Percentiles rank a stretch among this genome's conserved stretches.
phyloP scores from a whole-genome alignment of 1,140 invertebrate species.

The Adoxophyes honmai region DNA sequence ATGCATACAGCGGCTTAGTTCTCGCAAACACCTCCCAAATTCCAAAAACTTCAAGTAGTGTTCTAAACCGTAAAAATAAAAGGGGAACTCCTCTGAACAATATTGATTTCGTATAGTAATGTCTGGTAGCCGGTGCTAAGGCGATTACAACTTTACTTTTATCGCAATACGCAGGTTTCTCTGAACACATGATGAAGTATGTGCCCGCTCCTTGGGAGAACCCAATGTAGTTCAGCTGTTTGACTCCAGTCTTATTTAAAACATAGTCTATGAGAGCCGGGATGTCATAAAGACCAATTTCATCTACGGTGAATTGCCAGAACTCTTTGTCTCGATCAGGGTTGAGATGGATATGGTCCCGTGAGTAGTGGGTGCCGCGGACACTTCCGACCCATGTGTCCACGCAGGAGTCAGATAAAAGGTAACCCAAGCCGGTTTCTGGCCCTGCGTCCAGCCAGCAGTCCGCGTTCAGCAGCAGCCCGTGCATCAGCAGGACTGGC shows the following conservation, averaged over 20 bases:
- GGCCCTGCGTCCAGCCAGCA: conserved; percentile 81
- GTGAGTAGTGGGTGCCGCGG: conserved; percentile 80
- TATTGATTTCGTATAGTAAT: conserved; percentile 69
- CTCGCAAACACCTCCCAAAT: conserved; percentile 9
- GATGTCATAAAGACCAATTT: conserved; percentile 74
- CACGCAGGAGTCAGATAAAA: conserved; percentile 79
- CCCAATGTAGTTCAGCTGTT: conserved; percentile 78
- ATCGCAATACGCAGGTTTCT: conserved; percentile 79
- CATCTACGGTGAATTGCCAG: conserved; percentile 80
- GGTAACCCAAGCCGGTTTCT: conserved; percentile 78
- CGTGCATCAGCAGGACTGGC: conserved; percentile 81
- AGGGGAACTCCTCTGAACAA: conserved; percentile 16
- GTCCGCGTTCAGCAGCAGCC: conserved; percentile 79
- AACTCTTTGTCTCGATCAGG: conserved; percentile 76
- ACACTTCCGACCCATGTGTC: conserved; percentile 84
- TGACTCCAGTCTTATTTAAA: conserved; percentile 50
- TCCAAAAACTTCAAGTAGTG: neutral
- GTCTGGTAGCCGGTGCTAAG: conserved; percentile 79
- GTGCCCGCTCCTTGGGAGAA: conserved; percentile 82
- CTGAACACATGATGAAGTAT: conserved; percentile 78
- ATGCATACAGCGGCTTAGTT: neutral
- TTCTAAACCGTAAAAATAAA: neutral
- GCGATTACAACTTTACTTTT: conserved; percentile 79
- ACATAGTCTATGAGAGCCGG: conserved; percentile 74
- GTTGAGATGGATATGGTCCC: conserved; percentile 70